Conservation (phyloP, 2,113 vertebrate species). For the Epinephelus cyanopodus region DNA sequence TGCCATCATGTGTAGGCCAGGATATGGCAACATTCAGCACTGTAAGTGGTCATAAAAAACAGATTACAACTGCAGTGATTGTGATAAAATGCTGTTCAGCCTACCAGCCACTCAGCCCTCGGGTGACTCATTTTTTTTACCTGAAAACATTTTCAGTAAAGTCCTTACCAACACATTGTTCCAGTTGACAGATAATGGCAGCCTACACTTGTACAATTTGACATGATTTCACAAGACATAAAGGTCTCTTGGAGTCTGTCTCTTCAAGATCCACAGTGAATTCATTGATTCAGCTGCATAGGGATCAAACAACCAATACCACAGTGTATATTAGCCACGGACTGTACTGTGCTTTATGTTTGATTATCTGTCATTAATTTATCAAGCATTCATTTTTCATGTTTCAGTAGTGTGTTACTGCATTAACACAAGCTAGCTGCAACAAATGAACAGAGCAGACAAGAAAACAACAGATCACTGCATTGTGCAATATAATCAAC, state of each 20-base stretch:
- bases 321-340: neutral
- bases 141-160: conserved; percentile 39
- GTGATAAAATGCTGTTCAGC: conserved; percentile 30
- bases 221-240: conserved; percentile 23
- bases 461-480: neutral
- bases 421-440: neutral
- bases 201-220: conserved; percentile 22
- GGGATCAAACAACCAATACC: neutral
- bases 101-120: conserved; percentile 16
- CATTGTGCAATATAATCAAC: neutral
- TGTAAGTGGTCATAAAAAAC: conserved; percentile 7
- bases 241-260: neutral
- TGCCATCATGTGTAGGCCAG: neutral
- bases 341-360: neutral
- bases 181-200: conserved; percentile 20
- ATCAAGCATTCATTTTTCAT: neutral
- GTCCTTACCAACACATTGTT: conserved; percentile 2
- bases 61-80: conserved; percentile 23
- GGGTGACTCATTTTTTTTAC: conserved; percentile 36
- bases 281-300: neutral
- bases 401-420: neutral
- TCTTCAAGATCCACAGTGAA: neutral
- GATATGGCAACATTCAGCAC: neutral
- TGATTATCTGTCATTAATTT: neutral
- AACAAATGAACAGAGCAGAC: neutral